A percentile compares a stretch with the other conserved stretches of the same genome.
Evolutionary conservation across 2,113 vertebrate species (phyloP).

Genomic region (Phylloscopus trochiloides): DNA sequence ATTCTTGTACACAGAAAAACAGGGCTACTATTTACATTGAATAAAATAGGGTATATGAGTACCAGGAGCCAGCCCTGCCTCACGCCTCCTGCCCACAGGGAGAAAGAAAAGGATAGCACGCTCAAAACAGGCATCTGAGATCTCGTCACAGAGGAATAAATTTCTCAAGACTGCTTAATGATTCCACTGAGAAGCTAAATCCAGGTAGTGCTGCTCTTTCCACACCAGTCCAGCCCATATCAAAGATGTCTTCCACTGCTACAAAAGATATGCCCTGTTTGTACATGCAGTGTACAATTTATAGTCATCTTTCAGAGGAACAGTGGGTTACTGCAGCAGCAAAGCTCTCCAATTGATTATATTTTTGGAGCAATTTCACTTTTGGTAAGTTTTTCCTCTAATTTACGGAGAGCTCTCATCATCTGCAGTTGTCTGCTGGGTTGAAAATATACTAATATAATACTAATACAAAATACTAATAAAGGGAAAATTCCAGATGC

Average conservation of each 20-base stretch:
- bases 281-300: background rate
- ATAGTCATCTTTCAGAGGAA: background rate
- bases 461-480: background rate
- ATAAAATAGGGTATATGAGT: background rate
- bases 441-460: background rate
- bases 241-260: background rate
- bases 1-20: background rate
- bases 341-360: background rate
- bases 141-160: background rate
- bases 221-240: background rate
- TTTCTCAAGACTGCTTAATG: background rate
- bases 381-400: background rate
- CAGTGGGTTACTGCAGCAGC: background rate
- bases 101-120: background rate
- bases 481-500: background rate
- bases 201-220: background rate
- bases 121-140: background rate
- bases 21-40: background rate
- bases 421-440: background rate
- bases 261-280: background rate
- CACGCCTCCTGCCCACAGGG: background rate
- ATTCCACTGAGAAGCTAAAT: background rate
- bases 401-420: background rate
- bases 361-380: background rate
- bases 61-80: background rate